Conservation (phyloP, 2,113 vertebrate genomes). For the Sinocyclocheilus maitianheensis region DNA sequence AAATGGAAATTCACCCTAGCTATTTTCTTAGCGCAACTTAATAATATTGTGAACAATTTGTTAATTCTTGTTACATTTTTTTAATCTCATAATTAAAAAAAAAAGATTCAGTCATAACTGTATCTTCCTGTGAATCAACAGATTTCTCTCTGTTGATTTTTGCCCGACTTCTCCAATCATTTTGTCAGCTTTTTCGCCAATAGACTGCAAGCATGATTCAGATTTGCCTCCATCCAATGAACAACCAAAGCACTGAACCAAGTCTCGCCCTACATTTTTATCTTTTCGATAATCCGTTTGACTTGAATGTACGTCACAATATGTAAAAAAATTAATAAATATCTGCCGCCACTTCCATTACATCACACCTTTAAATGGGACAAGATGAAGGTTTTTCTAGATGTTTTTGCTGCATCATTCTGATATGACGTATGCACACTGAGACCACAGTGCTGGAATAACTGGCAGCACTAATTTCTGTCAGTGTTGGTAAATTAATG, state of each 20-base stretch:
- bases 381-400: neutral
- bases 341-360: neutral
- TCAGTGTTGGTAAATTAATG: neutral
- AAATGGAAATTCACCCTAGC: neutral
- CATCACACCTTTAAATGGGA: neutral
- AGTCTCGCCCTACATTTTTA: neutral
- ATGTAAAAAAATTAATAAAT: neutral
- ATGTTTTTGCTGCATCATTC: constrained; percentile 23
- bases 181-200: neutral
- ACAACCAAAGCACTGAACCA: neutral
- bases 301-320: neutral
- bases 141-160: neutral
- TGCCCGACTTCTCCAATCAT: neutral
- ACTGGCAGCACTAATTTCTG: neutral
- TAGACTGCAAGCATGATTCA: neutral
- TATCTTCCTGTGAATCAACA: neutral
- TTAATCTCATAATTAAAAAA: neutral
- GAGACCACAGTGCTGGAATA: constrained; percentile 9
- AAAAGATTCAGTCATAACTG: neutral
- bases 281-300: neutral
- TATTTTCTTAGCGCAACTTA: neutral
- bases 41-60: neutral
- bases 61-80: neutral
- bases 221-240: neutral
- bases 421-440: neutral